Conservation (phyloP, 1,140 invertebrate species). For the Dolichoris vasculosae region DNA sequence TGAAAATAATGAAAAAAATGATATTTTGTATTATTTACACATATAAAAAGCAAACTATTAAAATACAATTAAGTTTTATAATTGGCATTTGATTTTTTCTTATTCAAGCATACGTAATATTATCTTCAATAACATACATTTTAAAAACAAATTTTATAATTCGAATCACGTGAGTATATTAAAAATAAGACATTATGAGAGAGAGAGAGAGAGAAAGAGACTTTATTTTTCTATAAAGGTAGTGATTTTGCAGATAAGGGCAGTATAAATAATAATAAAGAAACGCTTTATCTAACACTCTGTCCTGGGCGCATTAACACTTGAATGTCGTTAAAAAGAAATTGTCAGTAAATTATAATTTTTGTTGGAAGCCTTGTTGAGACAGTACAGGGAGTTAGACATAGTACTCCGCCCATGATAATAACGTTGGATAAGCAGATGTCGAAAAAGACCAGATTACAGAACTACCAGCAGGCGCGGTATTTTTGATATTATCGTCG, state of each 20-base stretch:
- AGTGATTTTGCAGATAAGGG: neutral
- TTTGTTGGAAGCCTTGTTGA: neutral
- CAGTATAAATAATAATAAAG: neutral
- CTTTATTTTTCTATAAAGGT: neutral
- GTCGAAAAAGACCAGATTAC: conserved; percentile 61
- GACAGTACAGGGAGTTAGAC: neutral
- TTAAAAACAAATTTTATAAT: too few species aligned
- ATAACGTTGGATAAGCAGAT: conserved; percentile 63
- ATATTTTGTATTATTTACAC: too few species aligned
- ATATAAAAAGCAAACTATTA: too few species aligned
- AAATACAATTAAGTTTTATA: too few species aligned
- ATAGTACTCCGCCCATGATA: conserved; percentile 49
- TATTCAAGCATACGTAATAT: too few species aligned
- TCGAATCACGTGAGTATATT: too few species aligned
- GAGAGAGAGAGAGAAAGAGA: neutral
- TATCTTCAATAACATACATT: too few species aligned
- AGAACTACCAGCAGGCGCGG: conserved; percentile 58
- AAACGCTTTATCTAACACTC: neutral
- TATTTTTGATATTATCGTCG: conserved; percentile 60
- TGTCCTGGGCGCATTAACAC: neutral
- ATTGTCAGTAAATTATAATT: conserved; percentile 1
- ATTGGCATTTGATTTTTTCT: too few species aligned
- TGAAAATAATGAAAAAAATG: too few species aligned
- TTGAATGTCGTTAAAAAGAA: neutral
- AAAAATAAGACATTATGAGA: neutral